phyloP scores from a whole-genome alignment of 2,888 invertebrate genomes.

The Acleris emargana region DNA sequence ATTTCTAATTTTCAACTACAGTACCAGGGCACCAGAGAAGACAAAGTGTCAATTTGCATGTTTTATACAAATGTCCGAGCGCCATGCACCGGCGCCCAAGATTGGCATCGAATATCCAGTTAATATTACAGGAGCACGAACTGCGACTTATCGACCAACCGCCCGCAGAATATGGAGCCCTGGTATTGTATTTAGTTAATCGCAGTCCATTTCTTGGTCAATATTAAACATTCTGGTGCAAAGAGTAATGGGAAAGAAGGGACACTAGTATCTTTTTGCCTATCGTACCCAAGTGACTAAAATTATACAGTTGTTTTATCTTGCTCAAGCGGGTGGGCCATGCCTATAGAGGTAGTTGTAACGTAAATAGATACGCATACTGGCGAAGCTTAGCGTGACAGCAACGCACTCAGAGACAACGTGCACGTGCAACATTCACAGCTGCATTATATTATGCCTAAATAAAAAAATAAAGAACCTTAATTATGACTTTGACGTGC shows the following conservation, averaged over 20 bases:
- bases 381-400: too few species aligned
- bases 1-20: too few species aligned
- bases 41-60: conserved; percentile 25
- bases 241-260: background rate
- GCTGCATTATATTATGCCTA: too few species aligned
- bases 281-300: too few species aligned
- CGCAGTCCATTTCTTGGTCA: background rate
- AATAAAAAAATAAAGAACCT: too few species aligned
- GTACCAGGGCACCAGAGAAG: conserved; percentile 9
- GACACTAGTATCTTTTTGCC: background rate
- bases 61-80: conserved; percentile 22
- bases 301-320: too few species aligned
- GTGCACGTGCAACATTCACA: too few species aligned
- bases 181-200: conserved; percentile 1
- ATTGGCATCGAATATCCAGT: conserved; percentile 41
- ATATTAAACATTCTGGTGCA: background rate
- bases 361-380: too few species aligned
- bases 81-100: conserved; percentile 26
- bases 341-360: too few species aligned
- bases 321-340: too few species aligned
- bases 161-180: conserved; percentile 14
- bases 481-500: too few species aligned
- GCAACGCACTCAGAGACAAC: too few species aligned
- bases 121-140: conserved; percentile 41
- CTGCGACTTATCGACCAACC: conserved; percentile 36